A percentile compares a stretch with the other conserved stretches of the same genome.
Conservation (phyloP, 2,888 invertebrate genomes). For the Agrotis segetum region DNA sequence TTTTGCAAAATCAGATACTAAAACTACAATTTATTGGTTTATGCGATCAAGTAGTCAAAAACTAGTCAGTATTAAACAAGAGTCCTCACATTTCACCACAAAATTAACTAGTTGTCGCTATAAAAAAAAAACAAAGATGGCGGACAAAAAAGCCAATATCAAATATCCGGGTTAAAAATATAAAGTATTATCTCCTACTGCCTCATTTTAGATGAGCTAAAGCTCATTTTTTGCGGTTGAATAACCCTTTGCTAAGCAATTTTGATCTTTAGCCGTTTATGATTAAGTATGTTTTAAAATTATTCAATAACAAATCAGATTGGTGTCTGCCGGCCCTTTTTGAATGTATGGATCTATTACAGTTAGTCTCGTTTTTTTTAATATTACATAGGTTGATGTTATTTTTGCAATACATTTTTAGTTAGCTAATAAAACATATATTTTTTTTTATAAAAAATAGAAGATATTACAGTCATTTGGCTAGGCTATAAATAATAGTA, state of each 20-base stretch:
- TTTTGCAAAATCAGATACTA: too few relatives aligned
- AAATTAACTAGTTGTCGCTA: conserved; percentile 38
- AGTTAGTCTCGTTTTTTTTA: conserved; percentile 76
- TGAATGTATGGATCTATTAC: conserved; percentile 87
- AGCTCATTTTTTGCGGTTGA: conserved; percentile 12
- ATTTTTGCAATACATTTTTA: not conserved
- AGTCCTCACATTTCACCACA: conserved; percentile 37
- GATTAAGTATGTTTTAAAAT: conserved; percentile 63
- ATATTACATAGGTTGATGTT: conserved; percentile 74
- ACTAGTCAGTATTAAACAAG: not conserved
- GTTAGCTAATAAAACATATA: too few relatives aligned
- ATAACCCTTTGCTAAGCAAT: conserved; percentile 50
- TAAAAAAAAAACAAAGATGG: conserved; percentile 40
- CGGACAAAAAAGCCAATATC: conserved; percentile 67
- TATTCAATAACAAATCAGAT: conserved; percentile 44
- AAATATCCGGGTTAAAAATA: conserved; percentile 73
- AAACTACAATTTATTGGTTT: too few relatives aligned
- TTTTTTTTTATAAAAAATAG: too few relatives aligned
- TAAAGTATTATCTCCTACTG: conserved; percentile 61
- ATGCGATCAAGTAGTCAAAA: not conserved
- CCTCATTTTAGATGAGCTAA: conserved; percentile 63
- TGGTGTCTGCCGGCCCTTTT: conserved; percentile 76
- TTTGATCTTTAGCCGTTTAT: conserved; percentile 67
- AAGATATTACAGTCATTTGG: not conserved
- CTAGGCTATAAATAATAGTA: not conserved